Evolutionary conservation across 2,797 vertebrate species (phyloP).

Genomic region (Rhinoraja longicauda): DNA sequence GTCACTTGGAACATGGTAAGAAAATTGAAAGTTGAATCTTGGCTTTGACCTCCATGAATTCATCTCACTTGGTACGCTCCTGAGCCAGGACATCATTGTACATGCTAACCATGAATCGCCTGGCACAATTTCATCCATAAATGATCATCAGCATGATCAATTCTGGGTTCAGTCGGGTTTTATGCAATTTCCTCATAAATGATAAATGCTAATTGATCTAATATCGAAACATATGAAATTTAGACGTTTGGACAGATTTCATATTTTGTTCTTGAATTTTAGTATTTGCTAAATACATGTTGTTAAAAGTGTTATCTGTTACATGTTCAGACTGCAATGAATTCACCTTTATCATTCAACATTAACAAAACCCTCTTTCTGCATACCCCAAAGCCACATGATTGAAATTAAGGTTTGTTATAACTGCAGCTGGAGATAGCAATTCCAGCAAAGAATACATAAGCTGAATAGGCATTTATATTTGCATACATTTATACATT

Average conservation of each 20-base stretch:
- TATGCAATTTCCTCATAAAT: no score
- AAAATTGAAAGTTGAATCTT: no score
- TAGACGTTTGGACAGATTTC: neutral
- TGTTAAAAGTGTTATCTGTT: constrained; percentile 23
- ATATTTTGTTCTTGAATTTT: constrained; percentile 17
- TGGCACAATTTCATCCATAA: no score
- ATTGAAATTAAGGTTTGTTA: constrained; percentile 34
- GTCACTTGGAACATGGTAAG: no score
- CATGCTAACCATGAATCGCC: no score
- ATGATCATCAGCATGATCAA: no score
- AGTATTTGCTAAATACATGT: constrained; percentile 6
- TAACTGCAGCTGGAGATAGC: constrained; percentile 27
- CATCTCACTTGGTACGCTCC: no score
- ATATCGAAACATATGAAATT: neutral
- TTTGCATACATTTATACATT: constrained; percentile 33
- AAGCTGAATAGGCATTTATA: constrained; percentile 28
- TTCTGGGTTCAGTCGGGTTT: no score
- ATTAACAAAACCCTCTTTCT: constrained; percentile 13
- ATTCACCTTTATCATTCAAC: constrained; percentile 6
- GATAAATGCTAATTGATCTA: no score
- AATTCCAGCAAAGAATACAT: constrained; percentile 31
- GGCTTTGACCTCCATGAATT: no score
- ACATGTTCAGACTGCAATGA: neutral
- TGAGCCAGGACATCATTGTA: no score
- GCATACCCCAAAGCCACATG: constrained; percentile 5